Evolutionary conservation across 2,888 invertebrate species (phyloP), one percentile per base, ranked within the genome.

Genomic region (Creontiades dilutus): DNA sequence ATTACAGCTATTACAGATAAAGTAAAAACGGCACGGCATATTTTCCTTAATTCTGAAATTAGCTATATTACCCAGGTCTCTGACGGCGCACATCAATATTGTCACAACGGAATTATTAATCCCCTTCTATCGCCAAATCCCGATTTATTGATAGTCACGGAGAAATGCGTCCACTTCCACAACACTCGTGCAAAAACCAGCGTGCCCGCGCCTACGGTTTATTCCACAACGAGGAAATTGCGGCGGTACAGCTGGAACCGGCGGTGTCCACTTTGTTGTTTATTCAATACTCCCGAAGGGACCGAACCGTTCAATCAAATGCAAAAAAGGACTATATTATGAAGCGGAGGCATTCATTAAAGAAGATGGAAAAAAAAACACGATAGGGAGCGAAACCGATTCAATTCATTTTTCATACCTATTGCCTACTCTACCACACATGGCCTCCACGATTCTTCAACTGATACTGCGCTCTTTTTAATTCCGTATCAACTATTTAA

Each of bases 291-390:
- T 19, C 57, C 46, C 80, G n/a, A 28, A 19, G 37, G 19, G 28
- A 14, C 47, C 37, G 14, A 4, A 12, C 80, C 80, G 80, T 81
- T 81, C 80, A 81, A 81, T 81, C 80, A 57, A 57, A 14, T 80
- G 80, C 14, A 81, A 81, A 81, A 81, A 81, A 46, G 37, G 47
- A 81, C 80, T 19, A 19, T 16, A 47, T 81, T 12, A 81, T 81
- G 46, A 81, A 81, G 47, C 28, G 80, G n/a, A 57, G n/a, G 57
- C 5, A 57, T 57, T 57, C 57, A 52, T 57, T n/a, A 57, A 57
- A 57, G n/a, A 57, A n/a, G 57, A n/a, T n/a, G 57, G 11, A 37
- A 52, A 52, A 52, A 37, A 52, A 52, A 57, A 57, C n/a, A n/a
- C n/a, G 16, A n/a, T 57, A 57, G 1, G n/a, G 57, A 52, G 52